Evolutionary conservation across 2,888 invertebrate species (phyloP).

Genomic region (Exephanes ischioxanthus): DNA sequence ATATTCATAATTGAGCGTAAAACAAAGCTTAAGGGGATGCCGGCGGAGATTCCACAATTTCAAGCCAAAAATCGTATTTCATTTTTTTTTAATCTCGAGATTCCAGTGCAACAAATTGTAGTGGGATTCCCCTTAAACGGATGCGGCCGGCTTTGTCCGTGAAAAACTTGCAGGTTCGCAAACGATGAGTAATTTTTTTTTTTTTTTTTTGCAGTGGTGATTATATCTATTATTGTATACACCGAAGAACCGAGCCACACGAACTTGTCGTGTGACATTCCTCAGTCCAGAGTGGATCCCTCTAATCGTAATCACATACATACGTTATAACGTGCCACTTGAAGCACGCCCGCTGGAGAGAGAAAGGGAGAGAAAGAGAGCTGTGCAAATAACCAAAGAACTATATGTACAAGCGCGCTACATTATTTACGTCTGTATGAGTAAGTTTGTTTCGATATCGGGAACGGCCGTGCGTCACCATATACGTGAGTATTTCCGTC

Average conservation of each 20-base stretch:
- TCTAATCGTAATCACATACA: conserved; percentile 60
- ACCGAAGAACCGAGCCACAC: background rate
- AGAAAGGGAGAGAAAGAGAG: background rate
- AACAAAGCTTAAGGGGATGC: background rate
- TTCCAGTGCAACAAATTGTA: background rate
- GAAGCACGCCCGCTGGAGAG: conserved; percentile 16
- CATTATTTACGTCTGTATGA: conserved; percentile 5
- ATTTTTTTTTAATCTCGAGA: background rate
- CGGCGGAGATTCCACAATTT: too few species aligned
- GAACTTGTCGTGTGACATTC: conserved; percentile 27
- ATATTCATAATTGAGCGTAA: background rate
- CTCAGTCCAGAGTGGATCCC: conserved; percentile 42
- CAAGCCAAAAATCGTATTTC: background rate
- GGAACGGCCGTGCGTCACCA: conserved; percentile 64
- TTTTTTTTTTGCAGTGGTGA: background rate
- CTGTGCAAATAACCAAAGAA: background rate
- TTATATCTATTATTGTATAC: background rate
- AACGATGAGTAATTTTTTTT: background rate
- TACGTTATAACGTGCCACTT: background rate
- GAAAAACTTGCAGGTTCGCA: background rate
- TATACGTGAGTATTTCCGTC: conserved; percentile 55
- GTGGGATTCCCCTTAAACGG: background rate
- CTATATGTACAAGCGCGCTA: conserved; percentile 1
- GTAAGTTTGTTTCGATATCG: conserved; percentile 64
- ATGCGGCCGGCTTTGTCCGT: background rate